These are phyloP conservation scores for Rhea pennata DNA, from an alignment of 2,113 vertebrate genomes.

Conservation along the genomic window DNA sequence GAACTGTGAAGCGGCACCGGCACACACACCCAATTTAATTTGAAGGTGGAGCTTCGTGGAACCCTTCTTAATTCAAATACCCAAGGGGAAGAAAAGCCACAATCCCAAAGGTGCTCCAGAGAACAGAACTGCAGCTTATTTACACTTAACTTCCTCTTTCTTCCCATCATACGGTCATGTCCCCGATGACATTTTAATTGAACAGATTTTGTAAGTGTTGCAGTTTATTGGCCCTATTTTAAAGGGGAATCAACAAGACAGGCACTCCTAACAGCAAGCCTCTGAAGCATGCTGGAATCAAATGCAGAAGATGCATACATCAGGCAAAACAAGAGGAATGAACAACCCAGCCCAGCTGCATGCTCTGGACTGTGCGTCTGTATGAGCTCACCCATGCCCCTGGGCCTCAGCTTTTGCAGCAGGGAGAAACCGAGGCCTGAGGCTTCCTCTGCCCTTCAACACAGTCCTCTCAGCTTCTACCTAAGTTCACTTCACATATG, in stretches of 20 bases:
- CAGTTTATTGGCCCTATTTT: background rate
- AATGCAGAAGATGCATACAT: background rate
- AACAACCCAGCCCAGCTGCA: background rate
- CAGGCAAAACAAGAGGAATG: background rate
- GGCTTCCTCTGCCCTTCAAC: background rate
- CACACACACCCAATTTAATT: background rate
- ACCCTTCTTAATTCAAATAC: background rate
- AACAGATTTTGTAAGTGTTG: background rate
- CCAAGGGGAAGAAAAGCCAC: background rate
- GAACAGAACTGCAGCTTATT: background rate
- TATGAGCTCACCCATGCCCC: fast-evolving
- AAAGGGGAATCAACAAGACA: background rate
- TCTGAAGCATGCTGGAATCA: background rate
- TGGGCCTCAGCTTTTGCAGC: background rate
- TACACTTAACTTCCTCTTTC: background rate
- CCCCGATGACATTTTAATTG: background rate
- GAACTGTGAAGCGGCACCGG: background rate
- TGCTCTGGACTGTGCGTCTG: background rate
- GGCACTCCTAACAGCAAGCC: background rate
- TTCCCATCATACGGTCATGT: background rate
- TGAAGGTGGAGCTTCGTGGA: background rate
- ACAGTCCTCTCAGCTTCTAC: background rate
- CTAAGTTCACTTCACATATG: fast-evolving
- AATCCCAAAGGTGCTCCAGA: background rate
- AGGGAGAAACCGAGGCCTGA: background rate